Evolutionary conservation across 92 coral and sea anemone genomes (phyloP).

Genomic region (Diadumene lineata): DNA sequence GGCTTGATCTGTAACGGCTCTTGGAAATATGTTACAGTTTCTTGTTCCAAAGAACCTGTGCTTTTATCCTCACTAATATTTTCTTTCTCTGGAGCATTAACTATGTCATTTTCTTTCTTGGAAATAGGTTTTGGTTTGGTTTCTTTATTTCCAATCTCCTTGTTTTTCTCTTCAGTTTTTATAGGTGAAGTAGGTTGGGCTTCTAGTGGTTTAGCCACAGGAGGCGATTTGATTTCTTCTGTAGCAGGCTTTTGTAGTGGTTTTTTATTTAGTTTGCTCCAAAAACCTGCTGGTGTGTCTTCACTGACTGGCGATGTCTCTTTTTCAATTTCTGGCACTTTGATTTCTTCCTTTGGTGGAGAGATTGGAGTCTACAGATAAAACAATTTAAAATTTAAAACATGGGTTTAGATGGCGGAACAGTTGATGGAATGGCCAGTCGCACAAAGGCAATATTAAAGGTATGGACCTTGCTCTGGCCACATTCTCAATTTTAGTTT

Average conservation of each 20-base stretch:
- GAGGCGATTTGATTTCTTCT: constrained; percentile 11
- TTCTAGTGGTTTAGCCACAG: constrained; percentile 22
- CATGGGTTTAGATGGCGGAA: too few relatives aligned
- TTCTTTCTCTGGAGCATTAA: background rate
- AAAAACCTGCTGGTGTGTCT: constrained; percentile 59
- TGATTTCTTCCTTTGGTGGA: constrained; percentile 13
- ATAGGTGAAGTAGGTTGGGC: background rate
- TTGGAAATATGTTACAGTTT: background rate
- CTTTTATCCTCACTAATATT: background rate
- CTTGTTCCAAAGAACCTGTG: background rate
- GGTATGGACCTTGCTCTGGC: too few relatives aligned
- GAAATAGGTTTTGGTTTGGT: background rate
- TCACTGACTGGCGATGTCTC: constrained; percentile 41
- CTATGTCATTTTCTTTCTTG: background rate
- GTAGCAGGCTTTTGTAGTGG: constrained; percentile 1
- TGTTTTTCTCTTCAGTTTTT: background rate
- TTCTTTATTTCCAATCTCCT: constrained; percentile 5
- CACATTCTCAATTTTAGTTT: too few relatives aligned
- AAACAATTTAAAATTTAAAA: too few relatives aligned
- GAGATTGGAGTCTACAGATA: background rate
- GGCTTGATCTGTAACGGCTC: constrained; percentile 21
- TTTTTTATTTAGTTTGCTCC: constrained; percentile 53
- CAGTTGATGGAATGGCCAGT: too few relatives aligned
- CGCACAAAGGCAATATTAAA: too few relatives aligned
- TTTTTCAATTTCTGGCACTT: constrained; percentile 36